Percentiles rank a stretch among this genome's conserved stretches.
Evolutionary conservation across 1,140 invertebrate genomes (phyloP).

Genomic region (Asobara japonica): DNA sequence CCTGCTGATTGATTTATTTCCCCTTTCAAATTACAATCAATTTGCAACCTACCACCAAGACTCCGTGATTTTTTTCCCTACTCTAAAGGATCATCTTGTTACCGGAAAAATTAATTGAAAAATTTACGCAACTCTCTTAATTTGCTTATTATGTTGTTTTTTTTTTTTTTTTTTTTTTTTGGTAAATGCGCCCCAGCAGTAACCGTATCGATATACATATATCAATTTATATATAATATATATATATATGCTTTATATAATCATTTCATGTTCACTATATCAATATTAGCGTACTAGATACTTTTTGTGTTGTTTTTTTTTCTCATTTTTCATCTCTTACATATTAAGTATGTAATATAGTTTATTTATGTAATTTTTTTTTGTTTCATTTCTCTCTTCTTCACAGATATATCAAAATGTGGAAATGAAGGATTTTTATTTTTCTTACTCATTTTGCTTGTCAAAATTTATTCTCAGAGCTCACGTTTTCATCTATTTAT

Average conservation of each 20-base stretch:
- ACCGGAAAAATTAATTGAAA: background rate
- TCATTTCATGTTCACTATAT: conserved; percentile 61
- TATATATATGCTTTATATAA: conserved; percentile 50
- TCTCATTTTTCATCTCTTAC: conserved; percentile 57
- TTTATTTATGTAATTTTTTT: conserved; percentile 52
- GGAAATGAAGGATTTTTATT: conserved; percentile 58
- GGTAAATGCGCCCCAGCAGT: conserved; percentile 56
- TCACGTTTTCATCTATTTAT: conserved; percentile 21
- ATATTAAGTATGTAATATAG: conserved; percentile 65
- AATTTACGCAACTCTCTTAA: conserved; percentile 5
- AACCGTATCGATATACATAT: conserved; percentile 56
- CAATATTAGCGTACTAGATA: conserved; percentile 65
- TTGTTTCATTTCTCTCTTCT: conserved; percentile 41
- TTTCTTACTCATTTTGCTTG: background rate
- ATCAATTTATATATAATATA: conserved; percentile 58
- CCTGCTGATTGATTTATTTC: background rate
- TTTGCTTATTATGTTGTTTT: conserved; percentile 28
- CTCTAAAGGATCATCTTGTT: background rate
- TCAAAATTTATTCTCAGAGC: background rate
- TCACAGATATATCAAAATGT: conserved; percentile 63
- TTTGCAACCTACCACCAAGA: conserved; percentile 14
- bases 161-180: conserved; percentile 31
- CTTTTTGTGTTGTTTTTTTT: conserved; percentile 48
- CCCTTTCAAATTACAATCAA: background rate
- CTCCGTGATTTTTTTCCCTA: background rate